Evolutionary conservation across 2,797 vertebrate genomes (phyloP).

Genomic region (Valencia hispanica): DNA sequence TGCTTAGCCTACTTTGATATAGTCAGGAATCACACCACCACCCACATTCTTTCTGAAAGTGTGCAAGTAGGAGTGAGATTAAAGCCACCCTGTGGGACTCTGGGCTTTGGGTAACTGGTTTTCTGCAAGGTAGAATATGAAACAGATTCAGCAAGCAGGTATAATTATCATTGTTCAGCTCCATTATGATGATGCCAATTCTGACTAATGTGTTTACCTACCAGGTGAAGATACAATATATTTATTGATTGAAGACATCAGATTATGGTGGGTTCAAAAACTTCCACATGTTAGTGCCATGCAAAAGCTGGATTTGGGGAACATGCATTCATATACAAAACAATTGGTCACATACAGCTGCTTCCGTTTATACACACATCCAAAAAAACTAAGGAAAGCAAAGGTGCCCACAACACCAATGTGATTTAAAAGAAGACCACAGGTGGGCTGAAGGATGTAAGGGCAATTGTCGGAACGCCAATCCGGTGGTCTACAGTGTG

Average conservation of each 20-base stretch:
- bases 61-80: conserved; percentile 53
- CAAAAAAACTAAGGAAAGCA: conserved; percentile 4
- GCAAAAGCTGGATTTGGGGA: conserved; percentile 3
- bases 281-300: not conserved
- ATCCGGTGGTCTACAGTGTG: conserved; percentile 31
- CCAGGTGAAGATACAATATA: not conserved
- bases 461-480: conserved; percentile 11
- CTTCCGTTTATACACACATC: not conserved
- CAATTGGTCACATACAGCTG: not conserved
- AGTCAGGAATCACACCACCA: conserved; percentile 49
- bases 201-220: no score
- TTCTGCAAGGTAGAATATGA: not conserved
- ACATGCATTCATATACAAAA: conserved; percentile 6
- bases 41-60: conserved; percentile 45
- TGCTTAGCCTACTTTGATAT: conserved; percentile 47
- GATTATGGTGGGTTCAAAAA: conserved; percentile 3
- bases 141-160: conserved; percentile 11
- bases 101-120: conserved; percentile 20
- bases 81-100: conserved; percentile 37
- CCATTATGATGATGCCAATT: not conserved
- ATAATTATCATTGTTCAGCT: conserved; percentile 4
- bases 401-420: conserved; percentile 1
- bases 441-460: conserved; percentile 37
- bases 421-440: conserved; percentile 26
- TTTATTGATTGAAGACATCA: not conserved